Evolutionary conservation across 2,888 invertebrate genomes (phyloP).

Genomic region (Tuta absoluta): DNA sequence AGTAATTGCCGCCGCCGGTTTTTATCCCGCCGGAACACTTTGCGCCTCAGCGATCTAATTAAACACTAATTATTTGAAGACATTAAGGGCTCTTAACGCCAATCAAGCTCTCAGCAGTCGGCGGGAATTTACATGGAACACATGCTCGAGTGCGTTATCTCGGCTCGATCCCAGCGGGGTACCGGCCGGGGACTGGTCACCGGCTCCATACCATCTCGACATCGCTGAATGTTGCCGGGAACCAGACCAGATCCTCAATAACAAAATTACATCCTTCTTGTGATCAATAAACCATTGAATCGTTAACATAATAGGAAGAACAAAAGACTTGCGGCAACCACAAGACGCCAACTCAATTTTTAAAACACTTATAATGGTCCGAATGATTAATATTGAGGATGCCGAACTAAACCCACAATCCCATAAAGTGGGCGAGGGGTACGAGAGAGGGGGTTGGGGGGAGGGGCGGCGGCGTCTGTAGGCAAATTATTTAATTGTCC

Average conservation of each 20-base stretch:
- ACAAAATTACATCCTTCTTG: neutral
- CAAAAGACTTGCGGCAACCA: neutral
- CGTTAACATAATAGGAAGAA: neutral
- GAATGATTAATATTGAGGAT: constrained; percentile 22
- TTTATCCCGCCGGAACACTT: constrained; percentile 39
- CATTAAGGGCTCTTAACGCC: constrained; percentile 25
- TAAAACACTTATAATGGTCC: constrained; percentile 16
- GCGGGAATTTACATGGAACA: constrained; percentile 12
- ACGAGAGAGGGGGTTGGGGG: constrained; percentile 29
- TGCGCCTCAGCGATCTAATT: constrained; percentile 42
- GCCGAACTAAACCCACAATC: constrained; percentile 27
- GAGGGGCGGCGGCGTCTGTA: constrained; percentile 46
- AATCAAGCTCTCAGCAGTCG: neutral
- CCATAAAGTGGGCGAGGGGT: neutral
- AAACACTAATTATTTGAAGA: constrained; percentile 37
- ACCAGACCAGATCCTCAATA: neutral
- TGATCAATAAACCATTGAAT: neutral
- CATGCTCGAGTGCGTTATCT: constrained; percentile 19
- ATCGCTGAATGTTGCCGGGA: neutral
- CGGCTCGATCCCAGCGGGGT: neutral
- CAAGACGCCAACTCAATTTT: constrained; percentile 2
- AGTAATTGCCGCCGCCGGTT: constrained; percentile 34
- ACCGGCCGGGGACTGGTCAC: neutral
- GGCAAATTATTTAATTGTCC: constrained; percentile 51
- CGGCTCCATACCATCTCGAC: neutral